Evolutionary conservation across 92 coral and sea anemone species (phyloP), one percentile per base, ranked within the genome.

Genomic region (Palythoa grandiflora): DNA sequence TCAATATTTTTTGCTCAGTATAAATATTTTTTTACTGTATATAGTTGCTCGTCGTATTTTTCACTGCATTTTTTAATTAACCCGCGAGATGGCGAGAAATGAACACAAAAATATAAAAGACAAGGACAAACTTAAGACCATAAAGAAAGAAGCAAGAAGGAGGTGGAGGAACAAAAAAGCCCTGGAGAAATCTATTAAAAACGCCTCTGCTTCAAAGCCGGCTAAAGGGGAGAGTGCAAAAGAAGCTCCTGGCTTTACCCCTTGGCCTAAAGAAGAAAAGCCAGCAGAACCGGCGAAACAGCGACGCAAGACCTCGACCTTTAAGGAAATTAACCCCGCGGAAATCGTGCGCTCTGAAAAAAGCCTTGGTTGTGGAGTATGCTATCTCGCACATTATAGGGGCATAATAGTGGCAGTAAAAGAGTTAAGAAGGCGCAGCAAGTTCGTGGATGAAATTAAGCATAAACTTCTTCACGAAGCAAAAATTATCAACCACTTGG

Each of bases 101-200:
- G 73, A 84, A 65, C 79, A 47, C 3, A 68, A 84, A 66, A 68
- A 39, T 16, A 84, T 84, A 9, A 68, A 38, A 15, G 50, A 84
- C 75, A 83, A 61, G 14, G 87, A 61, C 50, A 37, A 83, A 17
- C 15, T 38, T 52, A 83, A 83, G 10, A 35, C 40, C 37, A 44
- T 83, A 4, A 38, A 77, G 28, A 83, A 83, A 83, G 13, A 63
- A 14, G 87, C 78, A 37, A 84, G 36, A 16, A 84, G 59, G 60
- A 84, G 87, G 78, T 84, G 87, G 87, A 84, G 87, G 77, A 84
- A 84, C 78, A 84, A 84, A 44, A 84, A 84, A 77, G 79, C 79
- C 60, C 7, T 47, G 63, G 78, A 84, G 38, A 83, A 83, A 83
- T 36, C 87, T 6, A 15, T 83, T 17, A 83, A 60, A 63, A 83